A percentile compares a stretch with the other conserved stretches of the same genome.
Evolutionary conservation across 2,113 vertebrate species (phyloP).

Genomic region (Cnemophilus loriae): DNA sequence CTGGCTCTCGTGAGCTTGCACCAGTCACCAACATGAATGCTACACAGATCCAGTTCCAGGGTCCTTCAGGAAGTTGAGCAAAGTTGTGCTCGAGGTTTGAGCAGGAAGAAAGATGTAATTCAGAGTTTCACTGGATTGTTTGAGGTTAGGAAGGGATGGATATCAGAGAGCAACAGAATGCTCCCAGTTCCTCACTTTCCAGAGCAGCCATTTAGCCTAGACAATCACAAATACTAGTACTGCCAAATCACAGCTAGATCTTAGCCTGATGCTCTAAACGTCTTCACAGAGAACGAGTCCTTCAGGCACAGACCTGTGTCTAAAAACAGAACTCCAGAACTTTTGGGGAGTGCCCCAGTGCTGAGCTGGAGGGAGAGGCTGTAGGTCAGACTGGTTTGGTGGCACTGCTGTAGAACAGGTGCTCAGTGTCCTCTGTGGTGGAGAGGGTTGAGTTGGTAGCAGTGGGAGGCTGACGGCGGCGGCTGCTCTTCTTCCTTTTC

Average conservation of each 20-base stretch:
- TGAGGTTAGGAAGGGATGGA: background rate
- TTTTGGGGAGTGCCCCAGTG: background rate
- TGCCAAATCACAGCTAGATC: conserved; percentile 14
- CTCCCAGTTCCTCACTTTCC: background rate
- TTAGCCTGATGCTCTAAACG: conserved; percentile 18
- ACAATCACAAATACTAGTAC: background rate
- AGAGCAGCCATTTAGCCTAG: conserved; percentile 17
- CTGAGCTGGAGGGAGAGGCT: background rate
- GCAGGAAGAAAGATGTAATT: background rate
- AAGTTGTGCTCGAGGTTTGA: background rate
- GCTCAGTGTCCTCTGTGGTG: conserved; percentile 80
- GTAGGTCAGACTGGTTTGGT: conserved; percentile 87
- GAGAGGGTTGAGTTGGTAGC: conserved; percentile 72
- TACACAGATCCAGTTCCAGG: background rate
- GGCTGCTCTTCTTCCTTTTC: conserved; percentile 66
- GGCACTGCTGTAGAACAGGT: conserved; percentile 85
- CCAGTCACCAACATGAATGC: background rate
- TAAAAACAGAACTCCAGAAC: conserved; percentile 21
- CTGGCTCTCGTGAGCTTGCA: background rate
- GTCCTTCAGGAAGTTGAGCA: background rate
- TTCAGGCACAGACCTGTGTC: background rate
- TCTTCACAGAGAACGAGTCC: conserved; percentile 14
- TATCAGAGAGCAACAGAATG: background rate
- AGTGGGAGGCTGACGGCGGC: conserved; percentile 69
- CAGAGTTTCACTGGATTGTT: background rate